Conservation (phyloP, 2,113 vertebrate species). For the Bettongia penicillata region DNA sequence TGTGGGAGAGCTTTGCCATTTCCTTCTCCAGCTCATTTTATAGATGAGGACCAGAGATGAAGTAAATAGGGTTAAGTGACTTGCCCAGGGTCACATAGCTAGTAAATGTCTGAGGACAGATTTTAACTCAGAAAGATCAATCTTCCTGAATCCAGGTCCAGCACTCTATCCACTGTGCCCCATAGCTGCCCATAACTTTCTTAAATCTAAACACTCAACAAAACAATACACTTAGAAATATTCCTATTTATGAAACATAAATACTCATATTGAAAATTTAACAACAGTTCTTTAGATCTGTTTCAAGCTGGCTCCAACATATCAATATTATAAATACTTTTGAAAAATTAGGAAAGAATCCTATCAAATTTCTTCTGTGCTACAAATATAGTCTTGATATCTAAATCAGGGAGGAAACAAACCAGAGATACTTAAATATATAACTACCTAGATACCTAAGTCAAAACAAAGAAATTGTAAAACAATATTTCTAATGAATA, state of each 20-base stretch:
- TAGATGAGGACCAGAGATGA: neutral
- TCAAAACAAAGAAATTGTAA: too few relatives aligned
- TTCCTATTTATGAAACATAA: neutral
- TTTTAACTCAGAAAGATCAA: neutral
- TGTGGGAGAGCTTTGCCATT: too few relatives aligned
- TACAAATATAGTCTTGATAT: neutral
- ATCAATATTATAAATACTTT: too few relatives aligned
- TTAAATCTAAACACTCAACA: neutral
- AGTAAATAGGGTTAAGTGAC: too few relatives aligned
- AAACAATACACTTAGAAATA: neutral
- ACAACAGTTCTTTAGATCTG: neutral
- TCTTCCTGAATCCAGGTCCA: too few relatives aligned
- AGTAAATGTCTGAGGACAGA: too few relatives aligned
- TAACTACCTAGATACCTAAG: neutral
- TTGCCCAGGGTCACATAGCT: too few relatives aligned
- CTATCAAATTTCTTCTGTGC: too few relatives aligned
- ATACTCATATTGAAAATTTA: neutral
- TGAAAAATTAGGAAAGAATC: too few relatives aligned
- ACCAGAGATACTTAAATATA: neutral
- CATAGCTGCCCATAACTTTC: neutral
- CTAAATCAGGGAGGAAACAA: neutral
- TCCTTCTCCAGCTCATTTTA: too few relatives aligned
- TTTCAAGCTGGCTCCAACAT: neutral
- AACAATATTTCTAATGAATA: neutral
- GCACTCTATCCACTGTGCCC: too few relatives aligned